These are phyloP conservation scores for Pelusios castaneus DNA, from an alignment of 2,113 vertebrate genomes.

Conservation along the genomic window DNA sequence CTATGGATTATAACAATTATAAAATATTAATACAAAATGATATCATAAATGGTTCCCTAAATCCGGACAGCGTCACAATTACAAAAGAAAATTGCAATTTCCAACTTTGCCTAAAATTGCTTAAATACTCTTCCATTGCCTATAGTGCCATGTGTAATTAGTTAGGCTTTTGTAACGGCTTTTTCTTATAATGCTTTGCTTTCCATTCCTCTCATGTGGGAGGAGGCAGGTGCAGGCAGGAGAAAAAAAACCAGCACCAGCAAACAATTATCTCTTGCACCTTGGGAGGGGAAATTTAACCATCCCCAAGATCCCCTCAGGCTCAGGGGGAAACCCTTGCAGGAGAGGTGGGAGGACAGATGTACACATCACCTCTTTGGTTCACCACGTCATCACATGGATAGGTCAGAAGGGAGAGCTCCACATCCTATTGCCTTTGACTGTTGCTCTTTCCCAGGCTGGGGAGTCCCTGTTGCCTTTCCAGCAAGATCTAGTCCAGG, in stretches of 20 bases:
- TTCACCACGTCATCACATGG: background rate
- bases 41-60: no score
- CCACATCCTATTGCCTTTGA: background rate
- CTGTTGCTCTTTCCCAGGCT: background rate
- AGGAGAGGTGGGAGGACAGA: background rate
- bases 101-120: background rate
- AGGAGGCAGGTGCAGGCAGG: background rate
- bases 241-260: background rate
- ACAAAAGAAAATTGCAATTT: background rate
- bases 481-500: background rate
- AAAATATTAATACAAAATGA: no score
- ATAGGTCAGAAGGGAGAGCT: background rate
- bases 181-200: background rate
- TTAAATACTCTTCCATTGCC: background rate
- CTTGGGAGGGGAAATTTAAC: background rate
- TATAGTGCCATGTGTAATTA: background rate
- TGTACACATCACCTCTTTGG: background rate
- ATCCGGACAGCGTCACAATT: no score
- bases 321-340: background rate
- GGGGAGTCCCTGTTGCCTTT: background rate
- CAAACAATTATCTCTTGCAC: background rate
- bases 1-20: no score
- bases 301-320: rapidly evolving
- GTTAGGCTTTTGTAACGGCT: background rate
- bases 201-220: rapidly evolving